Percentiles rank a stretch among this genome's conserved stretches.
Conservation (phyloP, 1,140 invertebrate genomes). For the Drosophila fuyamai region DNA sequence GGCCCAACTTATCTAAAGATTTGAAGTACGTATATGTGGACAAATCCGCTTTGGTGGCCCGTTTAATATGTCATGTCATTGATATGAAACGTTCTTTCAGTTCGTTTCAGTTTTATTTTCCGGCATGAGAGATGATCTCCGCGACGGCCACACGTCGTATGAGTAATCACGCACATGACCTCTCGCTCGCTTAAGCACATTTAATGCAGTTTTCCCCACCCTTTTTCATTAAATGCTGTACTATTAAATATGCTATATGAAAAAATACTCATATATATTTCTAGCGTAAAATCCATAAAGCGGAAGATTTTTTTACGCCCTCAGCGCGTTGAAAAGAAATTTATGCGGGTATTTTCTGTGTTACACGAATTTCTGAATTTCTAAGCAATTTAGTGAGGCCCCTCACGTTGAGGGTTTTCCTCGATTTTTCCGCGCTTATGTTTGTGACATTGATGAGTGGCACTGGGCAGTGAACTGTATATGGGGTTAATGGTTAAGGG, state of each 20-base stretch:
- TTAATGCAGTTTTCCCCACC: conserved; percentile 29
- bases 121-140: conserved; percentile 32
- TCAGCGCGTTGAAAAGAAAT: conserved; percentile 47
- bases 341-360: conserved; percentile 48
- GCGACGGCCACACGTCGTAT: conserved; percentile 53
- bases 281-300: conserved; percentile 46
- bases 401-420: conserved; percentile 19
- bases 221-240: conserved; percentile 9
- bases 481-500: conserved; percentile 26
- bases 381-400: conserved; percentile 50
- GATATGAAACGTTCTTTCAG: conserved; percentile 58
- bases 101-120: conserved; percentile 27
- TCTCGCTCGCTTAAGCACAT: conserved; percentile 60
- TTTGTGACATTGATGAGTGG: conserved; percentile 49
- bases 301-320: conserved; percentile 43
- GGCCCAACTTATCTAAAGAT: conserved; percentile 23
- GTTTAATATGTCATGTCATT: conserved; percentile 73
- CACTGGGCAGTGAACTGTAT: conserved; percentile 28
- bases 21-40: conserved; percentile 35
- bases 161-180: conserved; percentile 79
- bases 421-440: conserved; percentile 33
- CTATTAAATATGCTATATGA: conserved; percentile 35
- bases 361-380: conserved; percentile 56
- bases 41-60: conserved; percentile 69
- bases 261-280: conserved; percentile 44